Evolutionary conservation across 23 tunicate genomes (phyloP).

Genomic region (Trididemnum clinides): DNA sequence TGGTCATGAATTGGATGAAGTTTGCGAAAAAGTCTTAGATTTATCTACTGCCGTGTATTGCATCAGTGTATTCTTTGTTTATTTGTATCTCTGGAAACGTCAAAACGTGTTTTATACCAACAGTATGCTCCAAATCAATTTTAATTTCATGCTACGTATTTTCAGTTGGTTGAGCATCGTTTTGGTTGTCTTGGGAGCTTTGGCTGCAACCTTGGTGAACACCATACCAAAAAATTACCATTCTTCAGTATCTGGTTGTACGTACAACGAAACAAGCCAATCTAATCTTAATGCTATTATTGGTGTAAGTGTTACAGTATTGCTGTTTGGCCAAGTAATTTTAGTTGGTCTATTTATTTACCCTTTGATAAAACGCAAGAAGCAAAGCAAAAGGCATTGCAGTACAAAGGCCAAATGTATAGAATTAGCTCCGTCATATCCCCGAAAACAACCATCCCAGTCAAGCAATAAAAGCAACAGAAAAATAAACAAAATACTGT

Average conservation of each 20-base stretch:
- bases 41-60: neutral
- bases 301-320: neutral
- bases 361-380: conserved; percentile 15
- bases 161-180: conserved; percentile 26
- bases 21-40: neutral
- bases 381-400: too few species aligned
- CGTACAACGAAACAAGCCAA: neutral
- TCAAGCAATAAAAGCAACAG: neutral
- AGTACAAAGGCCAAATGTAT: too few species aligned
- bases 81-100: conserved; percentile 34
- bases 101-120: conserved; percentile 43
- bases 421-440: too few species aligned
- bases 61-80: conserved; percentile 4
- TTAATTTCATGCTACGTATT: neutral
- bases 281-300: neutral
- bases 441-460: too few species aligned
- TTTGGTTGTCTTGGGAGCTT: neutral
- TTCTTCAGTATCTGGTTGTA: neutral
- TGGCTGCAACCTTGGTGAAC: neutral
- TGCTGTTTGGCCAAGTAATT: neutral
- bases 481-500: neutral
- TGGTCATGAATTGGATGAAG: neutral
- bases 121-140: conserved; percentile 19
- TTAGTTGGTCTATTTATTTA: conserved; percentile 29
- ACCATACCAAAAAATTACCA: neutral